phyloP scores from a whole-genome alignment of 2,888 invertebrate genomes.

The Mythimna ferrago region DNA sequence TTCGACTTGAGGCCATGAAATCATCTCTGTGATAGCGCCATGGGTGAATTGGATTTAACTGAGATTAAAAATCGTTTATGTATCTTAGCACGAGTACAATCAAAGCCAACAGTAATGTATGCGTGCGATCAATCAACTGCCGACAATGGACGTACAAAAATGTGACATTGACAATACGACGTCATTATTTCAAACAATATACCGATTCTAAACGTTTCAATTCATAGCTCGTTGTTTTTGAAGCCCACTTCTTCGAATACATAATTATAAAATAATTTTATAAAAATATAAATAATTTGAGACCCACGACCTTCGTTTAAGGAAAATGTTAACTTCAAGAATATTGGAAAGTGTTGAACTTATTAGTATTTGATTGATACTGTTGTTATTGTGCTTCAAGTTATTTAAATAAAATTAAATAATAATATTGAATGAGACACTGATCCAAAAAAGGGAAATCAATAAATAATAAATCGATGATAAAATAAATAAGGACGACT shows the following conservation, averaged over 20 bases:
- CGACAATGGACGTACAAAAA: constrained; percentile 68
- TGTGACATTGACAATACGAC: constrained; percentile 82
- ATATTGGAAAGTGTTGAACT: constrained; percentile 71
- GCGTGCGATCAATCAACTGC: constrained; percentile 67
- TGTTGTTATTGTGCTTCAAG: constrained; percentile 73
- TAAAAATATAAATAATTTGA: constrained; percentile 70
- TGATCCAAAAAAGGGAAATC: constrained; percentile 76
- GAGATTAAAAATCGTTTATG: constrained; percentile 56
- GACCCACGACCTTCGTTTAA: constrained; percentile 80
- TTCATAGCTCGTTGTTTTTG: constrained; percentile 69
- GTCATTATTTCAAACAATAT: constrained; percentile 71
- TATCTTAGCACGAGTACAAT: constrained; percentile 41
- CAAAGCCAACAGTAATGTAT: constrained; percentile 61
- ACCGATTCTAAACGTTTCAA: constrained; percentile 66
- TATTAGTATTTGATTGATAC: constrained; percentile 75
- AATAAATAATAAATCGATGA: constrained; percentile 73
- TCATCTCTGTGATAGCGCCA: constrained; percentile 51
- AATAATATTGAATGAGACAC: constrained; percentile 78
- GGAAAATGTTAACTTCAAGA: constrained; percentile 73
- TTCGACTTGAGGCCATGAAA: constrained; percentile 62
- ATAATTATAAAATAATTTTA: constrained; percentile 63
- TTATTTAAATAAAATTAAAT: constrained; percentile 69
- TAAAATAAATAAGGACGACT: constrained; percentile 70
- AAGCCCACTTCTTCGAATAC: constrained; percentile 72
- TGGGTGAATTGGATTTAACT: constrained; percentile 49